Evolutionary conservation across 2,888 invertebrate genomes (phyloP).

Genomic region (Drosophila phalerata): DNA sequence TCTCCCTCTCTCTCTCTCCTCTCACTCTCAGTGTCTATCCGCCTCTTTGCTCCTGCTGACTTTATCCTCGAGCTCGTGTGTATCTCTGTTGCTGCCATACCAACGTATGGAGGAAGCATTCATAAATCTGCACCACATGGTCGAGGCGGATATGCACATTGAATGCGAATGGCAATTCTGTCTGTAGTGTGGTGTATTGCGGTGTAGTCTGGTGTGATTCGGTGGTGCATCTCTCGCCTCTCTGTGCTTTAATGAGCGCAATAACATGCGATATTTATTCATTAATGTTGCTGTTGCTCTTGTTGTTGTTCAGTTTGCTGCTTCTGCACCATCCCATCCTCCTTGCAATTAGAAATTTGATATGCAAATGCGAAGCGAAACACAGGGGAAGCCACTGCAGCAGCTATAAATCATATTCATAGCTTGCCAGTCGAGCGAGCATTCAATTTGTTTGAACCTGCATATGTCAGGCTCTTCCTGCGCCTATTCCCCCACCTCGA

Average conservation of each 20-base stretch:
- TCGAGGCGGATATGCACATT: slow-evolving; percentile 15
- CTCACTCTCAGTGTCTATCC: neutral
- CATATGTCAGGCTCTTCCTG: slow-evolving; percentile 16
- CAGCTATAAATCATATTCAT: slow-evolving; percentile 68
- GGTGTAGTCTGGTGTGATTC: neutral
- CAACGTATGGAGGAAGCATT: slow-evolving; percentile 18
- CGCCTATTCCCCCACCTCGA: neutral
- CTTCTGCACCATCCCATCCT: neutral
- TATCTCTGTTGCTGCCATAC: slow-evolving; percentile 10
- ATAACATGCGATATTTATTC: slow-evolving; percentile 67
- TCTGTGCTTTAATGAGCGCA: slow-evolving; percentile 54
- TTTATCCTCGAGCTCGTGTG: neutral
- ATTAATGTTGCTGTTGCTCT: slow-evolving; percentile 54
- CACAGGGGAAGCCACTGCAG: slow-evolving; percentile 21
- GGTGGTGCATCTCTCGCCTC: slow-evolving; percentile 5
- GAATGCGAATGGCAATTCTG: slow-evolving; percentile 5
- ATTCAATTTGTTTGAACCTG: slow-evolving; percentile 49
- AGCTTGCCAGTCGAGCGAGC: slow-evolving; percentile 46
- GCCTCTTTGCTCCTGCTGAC: neutral
- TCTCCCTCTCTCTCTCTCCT: neutral
- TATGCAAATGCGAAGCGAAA: slow-evolving; percentile 59
- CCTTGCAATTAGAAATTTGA: slow-evolving; percentile 64
- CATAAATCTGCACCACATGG: slow-evolving; percentile 14
- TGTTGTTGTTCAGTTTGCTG: slow-evolving; percentile 5
- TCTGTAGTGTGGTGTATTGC: neutral